Base-by-base conservation (phyloP, 2,797 vertebrate genomes). In the Astyanax mexicanus region DNA sequence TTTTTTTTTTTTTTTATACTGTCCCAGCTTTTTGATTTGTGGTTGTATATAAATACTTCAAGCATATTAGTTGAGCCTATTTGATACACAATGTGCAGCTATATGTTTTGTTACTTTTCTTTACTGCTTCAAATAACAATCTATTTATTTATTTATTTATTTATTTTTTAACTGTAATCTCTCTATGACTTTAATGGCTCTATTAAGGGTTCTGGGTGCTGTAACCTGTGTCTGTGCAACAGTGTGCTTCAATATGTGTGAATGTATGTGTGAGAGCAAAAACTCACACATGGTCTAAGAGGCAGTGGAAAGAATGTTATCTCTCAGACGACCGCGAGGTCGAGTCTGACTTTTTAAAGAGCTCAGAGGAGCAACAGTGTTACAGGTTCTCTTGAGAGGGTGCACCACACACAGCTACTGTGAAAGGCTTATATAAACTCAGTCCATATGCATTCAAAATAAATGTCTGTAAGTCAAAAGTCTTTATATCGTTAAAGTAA, bases 221-320 rank as follows among this genome's bases (percentile, higher is more conserved):
- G 35, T 32, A 21, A 40, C 58, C 58, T 61, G 32, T 38, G 8
- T 61, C 37, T 40, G 37, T 21, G n/a, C n/a, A 2, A 32, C 29
- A 32, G 29, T 32, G 29, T 32, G 57, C 9, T 29, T 37, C 17
- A 47, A 3, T 19, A 29, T 45, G 29, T 19, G 49, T 17, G 7
- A 3, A 21, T 19, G 13, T 4, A 65, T 12, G 57, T 40, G 58
- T 25, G 47, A 64, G 61, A 54, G 21, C 27, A 27, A 67, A 54
- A 64, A 69, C 21, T 54, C 21, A 40, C 29, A 32, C 67, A 70
- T 55, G 51, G 60, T 54, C 72, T 54, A 60, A 65, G 47, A 75
- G 15, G 21, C 38, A 78, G 32, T 67, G 81, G 82, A 83, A 83
- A 81, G 79, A 83, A 81, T 84, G 77, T 84, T 84, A 84, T 86